Evolutionary conservation across 2,888 invertebrate genomes (phyloP).

Genomic region (Trichogramma dendrolimi): DNA sequence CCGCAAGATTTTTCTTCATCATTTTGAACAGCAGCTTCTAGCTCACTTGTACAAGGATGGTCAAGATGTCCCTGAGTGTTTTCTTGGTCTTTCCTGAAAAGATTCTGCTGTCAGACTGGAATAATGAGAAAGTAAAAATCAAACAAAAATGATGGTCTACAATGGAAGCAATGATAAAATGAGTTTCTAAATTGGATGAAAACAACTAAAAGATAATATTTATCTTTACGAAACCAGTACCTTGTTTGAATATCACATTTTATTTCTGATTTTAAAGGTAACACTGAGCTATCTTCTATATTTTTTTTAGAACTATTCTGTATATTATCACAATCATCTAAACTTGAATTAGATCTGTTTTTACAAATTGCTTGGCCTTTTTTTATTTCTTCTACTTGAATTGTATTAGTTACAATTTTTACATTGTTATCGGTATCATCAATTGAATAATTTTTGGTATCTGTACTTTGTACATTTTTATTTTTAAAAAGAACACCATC

Average conservation of each 20-base stretch:
- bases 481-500: slow-evolving; percentile 20
- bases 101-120: slow-evolving; percentile 32
- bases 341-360: slow-evolving; percentile 12
- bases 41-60: slow-evolving; percentile 17
- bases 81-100: slow-evolving; percentile 32
- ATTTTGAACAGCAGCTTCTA: slow-evolving; percentile 25
- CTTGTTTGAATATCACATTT: slow-evolving; percentile 24
- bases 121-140: slow-evolving; percentile 28
- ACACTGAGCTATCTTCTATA: slow-evolving; percentile 4
- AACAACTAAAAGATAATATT: background rate
- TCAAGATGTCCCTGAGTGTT: slow-evolving; percentile 25
- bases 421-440: slow-evolving; percentile 20
- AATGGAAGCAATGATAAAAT: slow-evolving; percentile 6
- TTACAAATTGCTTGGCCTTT: slow-evolving; percentile 3
- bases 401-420: background rate
- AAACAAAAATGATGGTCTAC: slow-evolving; percentile 17
- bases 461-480: slow-evolving; percentile 16
- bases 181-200: background rate
- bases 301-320: slow-evolving; percentile 3
- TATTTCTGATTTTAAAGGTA: slow-evolving; percentile 9
- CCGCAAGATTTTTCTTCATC: slow-evolving; percentile 22
- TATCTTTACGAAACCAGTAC: slow-evolving; percentile 8
- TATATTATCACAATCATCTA: slow-evolving; percentile 17
- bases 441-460: slow-evolving; percentile 27
- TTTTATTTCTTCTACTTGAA: background rate